These are phyloP conservation scores for Prionailurus bengalensis DNA, from an alignment of 2,113 vertebrate genomes.

Conservation along the genomic window DNA sequence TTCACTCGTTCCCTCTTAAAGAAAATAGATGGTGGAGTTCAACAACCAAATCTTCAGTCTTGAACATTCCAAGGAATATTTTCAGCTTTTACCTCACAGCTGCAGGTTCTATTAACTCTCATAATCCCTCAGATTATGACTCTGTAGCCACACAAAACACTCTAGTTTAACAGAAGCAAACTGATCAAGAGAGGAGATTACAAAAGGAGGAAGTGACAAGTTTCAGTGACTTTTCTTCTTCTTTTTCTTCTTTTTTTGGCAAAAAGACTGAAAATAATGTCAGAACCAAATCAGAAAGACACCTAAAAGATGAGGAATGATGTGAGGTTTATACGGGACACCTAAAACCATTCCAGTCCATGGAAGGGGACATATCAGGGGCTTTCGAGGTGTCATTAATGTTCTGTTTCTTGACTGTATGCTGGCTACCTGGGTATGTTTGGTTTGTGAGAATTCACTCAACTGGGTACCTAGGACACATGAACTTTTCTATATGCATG, in stretches of 20 bases:
- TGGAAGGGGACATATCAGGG: background rate
- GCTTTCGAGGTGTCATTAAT: no score
- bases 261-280: background rate
- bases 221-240: background rate
- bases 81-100: background rate
- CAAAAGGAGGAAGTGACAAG: conserved; percentile 49
- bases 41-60: background rate
- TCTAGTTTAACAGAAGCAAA: conserved; percentile 37
- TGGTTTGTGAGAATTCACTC: background rate
- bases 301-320: background rate
- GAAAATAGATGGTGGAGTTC: background rate
- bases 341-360: background rate
- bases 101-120: background rate
- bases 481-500: background rate
- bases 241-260: no score
- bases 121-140: background rate
- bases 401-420: background rate
- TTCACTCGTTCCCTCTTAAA: background rate
- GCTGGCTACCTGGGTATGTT: background rate
- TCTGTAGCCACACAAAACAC: background rate
- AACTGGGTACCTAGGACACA: background rate
- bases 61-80: background rate
- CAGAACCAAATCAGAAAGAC: background rate
- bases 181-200: conserved; percentile 61
- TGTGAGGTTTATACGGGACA: background rate